Conservation (phyloP, 1,140 invertebrate species). For the Drosophila bipectinata region DNA sequence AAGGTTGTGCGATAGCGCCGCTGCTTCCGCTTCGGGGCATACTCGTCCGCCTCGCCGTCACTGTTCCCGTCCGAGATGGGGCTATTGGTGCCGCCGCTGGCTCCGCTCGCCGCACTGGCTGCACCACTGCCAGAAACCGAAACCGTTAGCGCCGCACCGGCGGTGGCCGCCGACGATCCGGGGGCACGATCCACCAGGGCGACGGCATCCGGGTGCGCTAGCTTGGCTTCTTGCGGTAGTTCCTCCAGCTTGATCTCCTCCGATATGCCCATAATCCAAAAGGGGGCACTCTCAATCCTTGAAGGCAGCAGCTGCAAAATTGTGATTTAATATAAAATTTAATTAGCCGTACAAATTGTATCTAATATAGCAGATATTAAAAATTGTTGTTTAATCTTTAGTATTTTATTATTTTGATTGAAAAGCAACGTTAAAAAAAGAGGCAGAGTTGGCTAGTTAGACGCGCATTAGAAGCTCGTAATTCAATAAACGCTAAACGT, state of each 20-base stretch:
- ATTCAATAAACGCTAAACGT: constrained; percentile 82
- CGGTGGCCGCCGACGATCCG: constrained; percentile 51
- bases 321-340: background rate
- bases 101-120: constrained; percentile 72
- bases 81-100: constrained; percentile 84
- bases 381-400: background rate
- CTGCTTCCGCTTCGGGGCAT: constrained; percentile 95
- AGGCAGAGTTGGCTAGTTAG: constrained; percentile 34
- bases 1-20: constrained; percentile 96
- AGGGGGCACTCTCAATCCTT: constrained; percentile 20
- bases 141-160: constrained; percentile 58
- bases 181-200: constrained; percentile 63
- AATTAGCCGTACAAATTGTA: background rate
- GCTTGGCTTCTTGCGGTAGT: constrained; percentile 85
- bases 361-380: background rate
- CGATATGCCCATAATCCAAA: constrained; percentile 86
- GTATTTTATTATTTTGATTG: background rate
- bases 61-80: constrained; percentile 88
- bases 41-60: constrained; percentile 91
- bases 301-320: constrained; percentile 10
- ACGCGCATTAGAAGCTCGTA: constrained; percentile 78
- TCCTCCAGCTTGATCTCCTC: constrained; percentile 85
- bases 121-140: constrained; percentile 75
- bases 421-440: background rate
- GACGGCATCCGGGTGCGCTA: constrained; percentile 80